These are phyloP conservation scores for Chelmon rostratus DNA, from an alignment of 2,797 vertebrate species.

Conservation along the genomic window DNA sequence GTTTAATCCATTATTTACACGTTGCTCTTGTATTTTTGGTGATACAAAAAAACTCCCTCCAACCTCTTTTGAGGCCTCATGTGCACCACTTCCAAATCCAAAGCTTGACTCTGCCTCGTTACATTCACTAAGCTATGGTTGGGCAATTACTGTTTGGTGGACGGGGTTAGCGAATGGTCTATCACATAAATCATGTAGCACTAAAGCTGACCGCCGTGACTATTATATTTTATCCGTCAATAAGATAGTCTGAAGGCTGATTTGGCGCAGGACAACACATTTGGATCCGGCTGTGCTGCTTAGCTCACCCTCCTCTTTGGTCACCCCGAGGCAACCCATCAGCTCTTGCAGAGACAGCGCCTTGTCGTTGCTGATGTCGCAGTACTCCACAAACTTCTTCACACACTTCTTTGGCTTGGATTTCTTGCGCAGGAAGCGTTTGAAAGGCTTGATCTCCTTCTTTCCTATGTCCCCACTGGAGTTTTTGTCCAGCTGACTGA, in stretches of 20 bases:
- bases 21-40: not conserved
- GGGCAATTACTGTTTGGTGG: not conserved
- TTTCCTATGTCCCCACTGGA: slow-evolving; percentile 95
- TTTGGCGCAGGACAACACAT: slow-evolving; percentile 2
- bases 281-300: slow-evolving; percentile 1
- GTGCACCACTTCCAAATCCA: not conserved
- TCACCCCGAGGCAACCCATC: slow-evolving; percentile 95
- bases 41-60: not conserved
- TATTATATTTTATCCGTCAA: not conserved
- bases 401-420: slow-evolving; percentile 98
- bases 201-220: not conserved
- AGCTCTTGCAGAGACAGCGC: slow-evolving; percentile 93
- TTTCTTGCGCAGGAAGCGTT: slow-evolving; percentile 95
- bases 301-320: slow-evolving; percentile 90
- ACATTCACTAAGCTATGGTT: not conserved
- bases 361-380: slow-evolving; percentile 94
- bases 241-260: not conserved
- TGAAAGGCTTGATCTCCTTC: slow-evolving; percentile 98
- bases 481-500: slow-evolving; percentile 95
- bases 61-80: not conserved
- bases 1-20: not conserved
- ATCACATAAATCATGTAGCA: not conserved
- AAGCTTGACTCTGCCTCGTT: not conserved
- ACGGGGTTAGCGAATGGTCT: no score
- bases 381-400: slow-evolving; percentile 98